Evolutionary conservation across 2,888 invertebrate genomes (phyloP).

Genomic region (Ectemnius continuus): DNA sequence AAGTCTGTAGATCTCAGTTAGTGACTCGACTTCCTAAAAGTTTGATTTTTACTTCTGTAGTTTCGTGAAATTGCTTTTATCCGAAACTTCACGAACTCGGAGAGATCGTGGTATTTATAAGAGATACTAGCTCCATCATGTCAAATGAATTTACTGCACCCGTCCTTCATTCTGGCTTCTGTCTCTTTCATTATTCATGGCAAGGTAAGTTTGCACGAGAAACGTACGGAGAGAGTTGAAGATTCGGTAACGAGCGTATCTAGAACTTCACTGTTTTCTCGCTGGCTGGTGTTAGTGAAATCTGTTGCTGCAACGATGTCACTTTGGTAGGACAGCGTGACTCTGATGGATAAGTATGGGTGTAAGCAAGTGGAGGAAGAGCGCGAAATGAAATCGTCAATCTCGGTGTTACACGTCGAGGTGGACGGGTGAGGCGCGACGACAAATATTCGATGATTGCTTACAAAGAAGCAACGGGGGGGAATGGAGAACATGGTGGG

Average conservation of each 20-base stretch:
- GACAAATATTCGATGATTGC: constrained; percentile 25
- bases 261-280: no score
- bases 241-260: not conserved
- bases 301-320: not conserved
- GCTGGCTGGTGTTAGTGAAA: no score
- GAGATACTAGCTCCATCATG: not conserved
- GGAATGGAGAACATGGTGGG: constrained; percentile 22
- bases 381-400: not conserved
- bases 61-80: not conserved
- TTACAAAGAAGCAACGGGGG: constrained; percentile 15
- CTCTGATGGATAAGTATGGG: not conserved
- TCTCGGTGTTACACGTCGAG: not conserved
- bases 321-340: no score
- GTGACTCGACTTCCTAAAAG: constrained; percentile 5
- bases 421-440: not conserved
- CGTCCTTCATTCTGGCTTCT: not conserved
- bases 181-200: not conserved
- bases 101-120: not conserved
- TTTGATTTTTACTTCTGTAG: constrained; percentile 18
- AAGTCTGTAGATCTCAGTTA: not conserved
- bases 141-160: not conserved
- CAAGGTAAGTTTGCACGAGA: not conserved
- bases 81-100: no score
- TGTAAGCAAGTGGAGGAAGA: not conserved
- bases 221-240: not conserved